Conservation (phyloP, 2,888 invertebrate genomes). For the Actias luna region DNA sequence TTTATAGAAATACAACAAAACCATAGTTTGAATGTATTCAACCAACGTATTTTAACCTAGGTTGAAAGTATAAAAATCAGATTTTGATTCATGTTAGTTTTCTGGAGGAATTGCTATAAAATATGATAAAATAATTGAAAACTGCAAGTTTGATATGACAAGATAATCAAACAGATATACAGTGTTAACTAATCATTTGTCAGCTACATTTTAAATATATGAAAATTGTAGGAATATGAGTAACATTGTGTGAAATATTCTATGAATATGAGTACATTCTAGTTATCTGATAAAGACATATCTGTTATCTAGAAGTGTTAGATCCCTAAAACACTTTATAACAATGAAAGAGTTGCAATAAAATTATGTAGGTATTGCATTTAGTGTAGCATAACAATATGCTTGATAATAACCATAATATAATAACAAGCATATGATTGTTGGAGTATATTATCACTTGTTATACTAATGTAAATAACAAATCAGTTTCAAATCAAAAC, state of each 20-base stretch:
- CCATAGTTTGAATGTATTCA: no score
- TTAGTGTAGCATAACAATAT: no score
- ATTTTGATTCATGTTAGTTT: background rate
- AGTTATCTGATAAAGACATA: conserved; percentile 2
- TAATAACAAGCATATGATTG: no score
- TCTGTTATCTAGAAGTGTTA: background rate
- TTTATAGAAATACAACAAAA: no score
- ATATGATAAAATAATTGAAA: background rate
- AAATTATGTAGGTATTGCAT: background rate
- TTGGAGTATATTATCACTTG: no score
- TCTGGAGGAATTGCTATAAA: background rate
- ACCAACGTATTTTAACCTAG: no score
- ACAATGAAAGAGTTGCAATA: background rate
- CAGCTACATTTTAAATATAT: background rate
- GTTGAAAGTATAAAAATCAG: no score
- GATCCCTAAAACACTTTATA: background rate
- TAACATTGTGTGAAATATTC: background rate
- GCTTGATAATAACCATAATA: no score
- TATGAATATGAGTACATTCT: background rate
- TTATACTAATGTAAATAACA: no score
- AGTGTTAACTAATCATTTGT: background rate
- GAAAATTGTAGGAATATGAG: background rate
- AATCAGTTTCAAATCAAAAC: no score
- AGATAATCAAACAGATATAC: background rate
- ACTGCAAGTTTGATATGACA: background rate